phyloP scores from a whole-genome alignment of 2,113 vertebrate species.

The Indicator indicator region DNA sequence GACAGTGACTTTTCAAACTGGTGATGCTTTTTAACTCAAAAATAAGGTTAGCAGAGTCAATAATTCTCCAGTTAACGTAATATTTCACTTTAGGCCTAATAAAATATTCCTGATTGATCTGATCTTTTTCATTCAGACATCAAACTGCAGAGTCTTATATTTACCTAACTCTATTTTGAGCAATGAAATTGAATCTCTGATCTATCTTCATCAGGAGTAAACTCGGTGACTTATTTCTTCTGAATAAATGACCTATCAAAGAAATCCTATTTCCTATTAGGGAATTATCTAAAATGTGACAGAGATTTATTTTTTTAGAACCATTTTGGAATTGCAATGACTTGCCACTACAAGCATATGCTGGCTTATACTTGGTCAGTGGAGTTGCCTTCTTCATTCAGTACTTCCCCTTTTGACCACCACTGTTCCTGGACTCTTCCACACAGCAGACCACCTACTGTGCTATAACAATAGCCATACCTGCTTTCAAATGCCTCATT shows the following conservation, averaged over 20 bases:
- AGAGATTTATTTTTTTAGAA: too few relatives aligned
- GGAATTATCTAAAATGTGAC: neutral
- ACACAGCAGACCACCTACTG: neutral
- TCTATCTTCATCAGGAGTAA: constrained; percentile 1
- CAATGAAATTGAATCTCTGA: constrained; percentile 14
- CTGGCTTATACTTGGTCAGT: neutral
- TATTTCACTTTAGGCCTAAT: constrained; percentile 1
- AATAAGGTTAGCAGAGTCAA: neutral
- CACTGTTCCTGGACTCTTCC: neutral
- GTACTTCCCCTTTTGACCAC: neutral
- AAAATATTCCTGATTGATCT: constrained; percentile 13
- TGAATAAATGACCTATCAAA: constrained; percentile 16
- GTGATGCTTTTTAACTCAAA: neutral
- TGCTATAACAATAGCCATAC: neutral
- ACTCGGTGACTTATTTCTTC: constrained; percentile 15
- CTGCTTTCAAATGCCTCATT: neutral
- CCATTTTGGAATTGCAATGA: neutral
- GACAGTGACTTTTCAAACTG: neutral
- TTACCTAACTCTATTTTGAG: neutral
- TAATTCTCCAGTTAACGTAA: neutral
- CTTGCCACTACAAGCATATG: neutral
- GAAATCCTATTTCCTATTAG: neutral
- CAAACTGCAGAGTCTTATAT: neutral
- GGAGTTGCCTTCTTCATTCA: neutral
- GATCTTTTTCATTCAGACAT: neutral